Percentiles rank a stretch among this genome's conserved stretches.
These are phyloP conservation scores for Oryzias sinensis DNA, from an alignment of 2,797 vertebrate species.

Conservation along the genomic window DNA sequence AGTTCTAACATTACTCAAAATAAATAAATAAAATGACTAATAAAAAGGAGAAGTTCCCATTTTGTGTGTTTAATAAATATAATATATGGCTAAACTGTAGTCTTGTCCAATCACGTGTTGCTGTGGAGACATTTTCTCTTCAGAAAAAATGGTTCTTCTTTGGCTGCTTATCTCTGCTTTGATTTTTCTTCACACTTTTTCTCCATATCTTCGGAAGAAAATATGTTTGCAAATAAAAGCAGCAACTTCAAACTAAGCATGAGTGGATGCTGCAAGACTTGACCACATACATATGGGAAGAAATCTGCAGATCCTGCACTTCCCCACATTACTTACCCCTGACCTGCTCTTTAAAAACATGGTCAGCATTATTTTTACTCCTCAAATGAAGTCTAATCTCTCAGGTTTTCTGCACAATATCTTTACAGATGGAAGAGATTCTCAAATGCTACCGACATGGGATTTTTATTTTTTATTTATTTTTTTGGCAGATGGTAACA, in stretches of 20 bases:
- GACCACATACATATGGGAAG: slow-evolving; percentile 58
- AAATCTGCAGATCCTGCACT: slow-evolving; percentile 67
- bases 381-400: slow-evolving; percentile 76
- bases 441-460: slow-evolving; percentile 59
- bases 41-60: neutral
- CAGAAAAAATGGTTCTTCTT: slow-evolving; percentile 49
- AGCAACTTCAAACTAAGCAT: slow-evolving; percentile 62
- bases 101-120: neutral
- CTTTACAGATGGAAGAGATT: slow-evolving; percentile 54
- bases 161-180: slow-evolving; percentile 45
- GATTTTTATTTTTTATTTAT: slow-evolving; percentile 47
- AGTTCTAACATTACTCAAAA: no score
- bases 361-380: slow-evolving; percentile 68
- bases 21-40: neutral
- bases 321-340: slow-evolving; percentile 69
- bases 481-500: slow-evolving; percentile 67
- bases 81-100: neutral
- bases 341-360: slow-evolving; percentile 65
- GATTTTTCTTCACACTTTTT: no score
- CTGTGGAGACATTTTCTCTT: slow-evolving; percentile 16
- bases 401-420: slow-evolving; percentile 67
- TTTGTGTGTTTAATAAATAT: neutral
- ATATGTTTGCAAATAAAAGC: slow-evolving; percentile 31
- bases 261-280: slow-evolving; percentile 61
- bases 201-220: no score